These are phyloP conservation scores for Cremastobaeus sp. DNA, from an alignment of 2,888 invertebrate genomes.

Conservation along the genomic window DNA sequence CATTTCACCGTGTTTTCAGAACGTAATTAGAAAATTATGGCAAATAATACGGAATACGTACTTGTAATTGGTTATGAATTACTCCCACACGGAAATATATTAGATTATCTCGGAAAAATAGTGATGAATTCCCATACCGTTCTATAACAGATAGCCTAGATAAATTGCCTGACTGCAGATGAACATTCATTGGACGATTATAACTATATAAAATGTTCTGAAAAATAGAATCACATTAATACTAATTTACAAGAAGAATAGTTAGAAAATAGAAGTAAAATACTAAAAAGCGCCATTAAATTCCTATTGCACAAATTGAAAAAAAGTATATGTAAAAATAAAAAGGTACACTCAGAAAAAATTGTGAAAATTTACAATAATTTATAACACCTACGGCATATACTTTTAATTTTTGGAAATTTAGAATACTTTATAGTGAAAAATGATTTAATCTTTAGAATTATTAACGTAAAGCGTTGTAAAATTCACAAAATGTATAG, in stretches of 20 bases:
- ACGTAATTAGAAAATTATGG: too few relatives aligned
- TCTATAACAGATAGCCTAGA: slow-evolving; percentile 37
- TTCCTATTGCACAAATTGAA: too few relatives aligned
- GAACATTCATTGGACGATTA: slow-evolving; percentile 33
- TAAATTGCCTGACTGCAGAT: slow-evolving; percentile 45
- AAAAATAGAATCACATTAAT: slow-evolving; percentile 9
- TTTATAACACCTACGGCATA: too few relatives aligned
- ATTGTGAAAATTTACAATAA: too few relatives aligned
- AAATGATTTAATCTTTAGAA: too few relatives aligned
- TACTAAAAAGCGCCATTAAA: neutral
- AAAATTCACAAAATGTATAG: too few relatives aligned
- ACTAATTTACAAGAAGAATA: neutral
- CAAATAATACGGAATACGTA: too few relatives aligned
- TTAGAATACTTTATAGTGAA: too few relatives aligned
- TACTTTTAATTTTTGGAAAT: too few relatives aligned
- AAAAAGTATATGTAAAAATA: too few relatives aligned
- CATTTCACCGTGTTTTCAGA: neutral
- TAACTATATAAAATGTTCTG: slow-evolving; percentile 29
- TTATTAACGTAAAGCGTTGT: too few relatives aligned
- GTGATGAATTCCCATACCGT: slow-evolving; percentile 39
- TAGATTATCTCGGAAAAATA: slow-evolving; percentile 40
- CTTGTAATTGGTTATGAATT: slow-evolving; percentile 41
- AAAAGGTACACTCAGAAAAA: too few relatives aligned
- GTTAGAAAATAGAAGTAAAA: neutral
- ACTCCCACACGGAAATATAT: slow-evolving; percentile 42